phyloP scores from a whole-genome alignment of 2,888 invertebrate genomes.

The Scaptomyza caliginosa region DNA sequence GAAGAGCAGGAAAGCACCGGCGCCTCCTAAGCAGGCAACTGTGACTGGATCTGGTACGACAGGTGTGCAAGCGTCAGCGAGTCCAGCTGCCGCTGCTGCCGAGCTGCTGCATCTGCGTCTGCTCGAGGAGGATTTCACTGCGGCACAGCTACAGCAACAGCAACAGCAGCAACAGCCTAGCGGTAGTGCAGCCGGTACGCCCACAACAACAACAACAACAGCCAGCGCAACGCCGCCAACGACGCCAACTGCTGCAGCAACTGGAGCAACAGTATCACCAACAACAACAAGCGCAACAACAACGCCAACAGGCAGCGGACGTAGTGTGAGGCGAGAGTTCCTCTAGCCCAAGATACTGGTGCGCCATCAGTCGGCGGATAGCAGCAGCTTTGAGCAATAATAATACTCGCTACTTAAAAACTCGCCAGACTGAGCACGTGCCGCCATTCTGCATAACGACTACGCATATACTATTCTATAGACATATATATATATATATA shows the following conservation, averaged over 20 bases:
- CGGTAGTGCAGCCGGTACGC: constrained; percentile 25
- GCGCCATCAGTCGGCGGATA: constrained; percentile 84
- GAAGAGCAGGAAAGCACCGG: constrained; percentile 87
- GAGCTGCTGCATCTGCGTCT: constrained; percentile 63
- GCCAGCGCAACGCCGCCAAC: constrained; percentile 29
- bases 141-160: constrained; percentile 48
- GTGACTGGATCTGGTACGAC: constrained; percentile 70
- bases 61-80: constrained; percentile 57
- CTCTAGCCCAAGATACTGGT: constrained; percentile 84
- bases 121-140: constrained; percentile 69
- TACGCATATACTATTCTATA: constrained; percentile 62
- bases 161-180: constrained; percentile 7
- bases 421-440: constrained; percentile 12
- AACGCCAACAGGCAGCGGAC: constrained; percentile 73
- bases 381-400: constrained; percentile 67
- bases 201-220: constrained; percentile 40
- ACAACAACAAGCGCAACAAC: constrained; percentile 50
- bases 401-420: not conserved
- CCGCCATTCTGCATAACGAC: constrained; percentile 42
- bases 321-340: constrained; percentile 82
- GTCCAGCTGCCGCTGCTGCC: constrained; percentile 29
- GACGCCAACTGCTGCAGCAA: constrained; percentile 20
- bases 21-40: constrained; percentile 84
- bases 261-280: constrained; percentile 24
- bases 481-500: constrained; percentile 8